phyloP scores from a whole-genome alignment of 2,113 vertebrate species.

The Australoheros scitulus region DNA sequence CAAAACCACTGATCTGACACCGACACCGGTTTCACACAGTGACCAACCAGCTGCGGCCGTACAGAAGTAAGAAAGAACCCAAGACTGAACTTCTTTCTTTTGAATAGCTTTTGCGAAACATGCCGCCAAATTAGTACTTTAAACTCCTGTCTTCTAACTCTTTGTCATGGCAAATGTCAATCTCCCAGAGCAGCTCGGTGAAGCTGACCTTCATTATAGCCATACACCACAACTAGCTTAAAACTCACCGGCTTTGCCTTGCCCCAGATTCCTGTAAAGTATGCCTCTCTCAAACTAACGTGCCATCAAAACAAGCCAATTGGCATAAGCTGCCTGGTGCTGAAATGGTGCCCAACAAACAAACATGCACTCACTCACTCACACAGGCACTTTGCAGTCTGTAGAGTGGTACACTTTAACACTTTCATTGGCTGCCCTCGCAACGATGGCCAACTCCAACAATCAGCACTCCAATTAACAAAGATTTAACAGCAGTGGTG shows the following conservation, averaged over 20 bases:
- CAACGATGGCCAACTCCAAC: constrained; percentile 17
- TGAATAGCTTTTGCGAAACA: neutral
- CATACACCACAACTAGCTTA: constrained; percentile 8
- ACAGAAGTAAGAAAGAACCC: neutral
- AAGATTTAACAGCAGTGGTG: neutral
- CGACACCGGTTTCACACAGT: neutral
- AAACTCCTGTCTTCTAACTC: neutral
- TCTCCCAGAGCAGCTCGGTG: neutral
- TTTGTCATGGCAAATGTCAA: neutral
- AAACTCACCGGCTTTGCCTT: constrained; percentile 1
- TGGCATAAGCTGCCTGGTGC: constrained; percentile 26
- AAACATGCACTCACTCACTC: constrained; percentile 25
- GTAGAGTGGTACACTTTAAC: constrained; percentile 20
- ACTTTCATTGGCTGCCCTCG: constrained; percentile 29
- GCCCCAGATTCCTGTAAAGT: constrained; percentile 44
- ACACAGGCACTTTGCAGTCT: constrained; percentile 54
- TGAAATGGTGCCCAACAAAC: constrained; percentile 37
- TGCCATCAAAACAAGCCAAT: constrained; percentile 47
- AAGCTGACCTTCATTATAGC: constrained; percentile 10
- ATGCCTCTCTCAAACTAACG: constrained; percentile 19
- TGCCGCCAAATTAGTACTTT: neutral
- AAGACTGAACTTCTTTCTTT: neutral
- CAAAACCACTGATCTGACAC: neutral
- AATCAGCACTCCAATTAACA: constrained; percentile 18
- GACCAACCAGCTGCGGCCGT: neutral